Conservation (phyloP, 2,113 vertebrate species). For the Ploceus nigricollis region DNA sequence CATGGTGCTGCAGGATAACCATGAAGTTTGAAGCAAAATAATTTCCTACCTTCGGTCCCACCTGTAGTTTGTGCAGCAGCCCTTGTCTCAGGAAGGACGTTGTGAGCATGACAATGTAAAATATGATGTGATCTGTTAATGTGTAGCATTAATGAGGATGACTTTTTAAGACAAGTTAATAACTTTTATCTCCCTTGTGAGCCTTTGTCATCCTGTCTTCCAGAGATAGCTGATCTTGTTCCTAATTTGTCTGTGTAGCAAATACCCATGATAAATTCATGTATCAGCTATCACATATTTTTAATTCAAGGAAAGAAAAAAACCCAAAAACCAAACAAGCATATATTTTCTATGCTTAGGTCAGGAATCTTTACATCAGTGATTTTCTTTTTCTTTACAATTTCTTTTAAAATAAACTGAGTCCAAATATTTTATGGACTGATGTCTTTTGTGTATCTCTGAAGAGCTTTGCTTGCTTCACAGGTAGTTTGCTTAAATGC, state of each 20-base stretch:
- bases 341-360: not conserved
- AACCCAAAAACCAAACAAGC: not conserved
- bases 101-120: not conserved
- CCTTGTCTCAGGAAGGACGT: not conserved
- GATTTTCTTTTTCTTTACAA: not conserved
- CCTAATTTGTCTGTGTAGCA: not conserved
- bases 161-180: not conserved
- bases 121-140: not conserved
- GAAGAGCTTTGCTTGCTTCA: not conserved
- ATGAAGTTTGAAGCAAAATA: not conserved
- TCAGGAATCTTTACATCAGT: not conserved
- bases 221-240: not conserved
- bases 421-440: not conserved
- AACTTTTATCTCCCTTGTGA: not conserved
- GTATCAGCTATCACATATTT: not conserved
- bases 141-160: not conserved
- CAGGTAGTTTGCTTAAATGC: not conserved
- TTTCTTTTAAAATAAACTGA: not conserved
- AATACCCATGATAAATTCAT: not conserved
- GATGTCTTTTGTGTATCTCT: not conserved
- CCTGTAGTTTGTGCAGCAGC: not conserved
- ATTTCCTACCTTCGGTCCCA: not conserved
- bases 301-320: not conserved
- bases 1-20: not conserved
- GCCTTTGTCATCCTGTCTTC: not conserved